Percentiles rank a stretch among this genome's conserved stretches.
These are phyloP conservation scores for Osmoderma eremita DNA, from an alignment of 2,888 invertebrate genomes.

Conservation along the genomic window DNA sequence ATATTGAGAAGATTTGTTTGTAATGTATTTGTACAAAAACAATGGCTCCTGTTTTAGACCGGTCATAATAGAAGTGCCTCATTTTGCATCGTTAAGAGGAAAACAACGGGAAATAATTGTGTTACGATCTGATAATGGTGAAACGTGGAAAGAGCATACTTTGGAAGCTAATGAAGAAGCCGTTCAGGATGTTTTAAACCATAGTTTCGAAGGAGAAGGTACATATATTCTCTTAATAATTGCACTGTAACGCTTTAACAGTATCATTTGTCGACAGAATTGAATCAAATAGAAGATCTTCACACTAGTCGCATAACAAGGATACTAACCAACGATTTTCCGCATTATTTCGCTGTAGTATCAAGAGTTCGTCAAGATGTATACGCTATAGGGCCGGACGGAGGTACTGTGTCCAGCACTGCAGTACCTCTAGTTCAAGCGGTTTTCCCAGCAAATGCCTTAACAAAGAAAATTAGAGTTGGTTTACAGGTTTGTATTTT, in stretches of 20 bases:
- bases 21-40: too few relatives aligned
- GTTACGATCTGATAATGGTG: constrained; percentile 95
- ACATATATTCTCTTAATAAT: constrained; percentile 43
- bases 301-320: constrained; percentile 91
- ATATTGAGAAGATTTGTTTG: constrained; percentile 52
- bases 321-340: constrained; percentile 96
- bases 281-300: constrained; percentile 82
- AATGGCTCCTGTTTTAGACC: constrained; percentile 69
- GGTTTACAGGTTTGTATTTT: constrained; percentile 80
- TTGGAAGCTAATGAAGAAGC: constrained; percentile 86
- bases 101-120: constrained; percentile 97
- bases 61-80: constrained; percentile 95
- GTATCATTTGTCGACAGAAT: constrained; percentile 64
- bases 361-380: constrained; percentile 96
- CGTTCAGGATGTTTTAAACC: constrained; percentile 90
- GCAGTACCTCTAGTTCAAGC: constrained; percentile 89
- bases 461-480: constrained; percentile 99
- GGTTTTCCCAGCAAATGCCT: constrained; percentile 91
- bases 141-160: constrained; percentile 97
- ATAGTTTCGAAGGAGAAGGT: constrained; percentile 89
- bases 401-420: constrained; percentile 94
- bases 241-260: background rate
- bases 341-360: constrained; percentile 97
- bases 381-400: constrained; percentile 96
- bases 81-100: constrained; percentile 94